Conservation (phyloP, 2,113 vertebrate genomes). For the Crotalus viridis region DNA sequence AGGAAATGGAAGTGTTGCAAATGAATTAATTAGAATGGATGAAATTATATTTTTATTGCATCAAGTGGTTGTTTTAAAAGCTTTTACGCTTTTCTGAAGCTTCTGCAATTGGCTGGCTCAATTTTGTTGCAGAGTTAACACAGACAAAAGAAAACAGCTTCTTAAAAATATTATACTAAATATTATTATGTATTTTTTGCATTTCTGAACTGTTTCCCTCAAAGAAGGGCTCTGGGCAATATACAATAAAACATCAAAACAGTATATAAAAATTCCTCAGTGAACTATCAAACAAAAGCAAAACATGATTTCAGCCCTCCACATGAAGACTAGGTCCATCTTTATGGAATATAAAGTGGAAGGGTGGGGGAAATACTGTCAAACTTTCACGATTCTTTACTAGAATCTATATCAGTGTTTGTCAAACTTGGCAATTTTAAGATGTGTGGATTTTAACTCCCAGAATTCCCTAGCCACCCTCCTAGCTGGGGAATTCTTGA, state of each 20-base stretch:
- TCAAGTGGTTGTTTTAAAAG: background rate
- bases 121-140: background rate
- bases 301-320: background rate
- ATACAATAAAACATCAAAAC: background rate
- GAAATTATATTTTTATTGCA: slow-evolving; percentile 3
- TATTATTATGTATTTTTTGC: background rate
- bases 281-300: background rate
- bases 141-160: background rate
- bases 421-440: background rate
- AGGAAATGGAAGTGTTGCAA: background rate
- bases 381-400: background rate
- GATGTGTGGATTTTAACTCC: background rate
- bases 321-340: background rate
- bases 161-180: background rate
- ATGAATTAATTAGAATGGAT: background rate
- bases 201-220: background rate
- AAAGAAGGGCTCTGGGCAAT: background rate
- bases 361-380: background rate
- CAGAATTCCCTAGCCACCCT: background rate
- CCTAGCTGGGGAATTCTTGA: background rate
- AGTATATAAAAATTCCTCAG: background rate
- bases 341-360: background rate
- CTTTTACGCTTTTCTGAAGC: background rate
- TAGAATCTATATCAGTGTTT: background rate
- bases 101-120: background rate